These are phyloP conservation scores for Patiria pectinifera DNA, from an alignment of 53 echinoderm and acorn worm species.

Conservation along the genomic window DNA sequence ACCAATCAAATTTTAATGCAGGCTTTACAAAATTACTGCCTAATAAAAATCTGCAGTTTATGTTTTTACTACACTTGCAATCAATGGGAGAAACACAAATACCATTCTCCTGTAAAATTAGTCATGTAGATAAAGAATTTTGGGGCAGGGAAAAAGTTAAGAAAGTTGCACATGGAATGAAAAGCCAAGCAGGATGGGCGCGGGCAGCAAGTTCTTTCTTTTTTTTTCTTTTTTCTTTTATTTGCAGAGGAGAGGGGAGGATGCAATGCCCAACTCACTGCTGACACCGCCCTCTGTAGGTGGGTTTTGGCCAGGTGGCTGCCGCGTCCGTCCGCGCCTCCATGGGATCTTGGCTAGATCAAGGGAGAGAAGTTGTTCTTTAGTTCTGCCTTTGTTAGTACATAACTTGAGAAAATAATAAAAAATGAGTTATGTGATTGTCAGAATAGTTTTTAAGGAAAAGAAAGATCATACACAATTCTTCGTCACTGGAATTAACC, in stretches of 20 bases:
- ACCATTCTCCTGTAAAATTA: too few species aligned
- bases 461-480: not conserved
- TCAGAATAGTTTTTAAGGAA: not conserved
- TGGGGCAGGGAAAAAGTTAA: not conserved
- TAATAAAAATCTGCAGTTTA: too few species aligned
- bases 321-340: slow-evolving; percentile 44
- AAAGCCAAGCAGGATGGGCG: not conserved
- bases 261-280: slow-evolving; percentile 62
- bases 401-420: not conserved
- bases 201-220: not conserved
- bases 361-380: not conserved
- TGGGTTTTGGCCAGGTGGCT: slow-evolving; percentile 6
- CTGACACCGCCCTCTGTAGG: slow-evolving; percentile 20
- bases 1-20: too few species aligned
- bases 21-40: too few species aligned
- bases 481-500: not conserved
- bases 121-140: too few species aligned
- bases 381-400: not conserved
- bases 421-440: not conserved
- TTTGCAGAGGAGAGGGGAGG: too few species aligned
- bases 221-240: too few species aligned
- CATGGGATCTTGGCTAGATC: slow-evolving; percentile 59
- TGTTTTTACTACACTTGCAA: too few species aligned
- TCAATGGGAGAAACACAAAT: too few species aligned
- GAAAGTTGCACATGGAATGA: not conserved